A percentile compares a stretch with the other conserved stretches of the same genome.
Conservation (phyloP, 2,113 vertebrate species). For the Oreotrochilus melanogaster region DNA sequence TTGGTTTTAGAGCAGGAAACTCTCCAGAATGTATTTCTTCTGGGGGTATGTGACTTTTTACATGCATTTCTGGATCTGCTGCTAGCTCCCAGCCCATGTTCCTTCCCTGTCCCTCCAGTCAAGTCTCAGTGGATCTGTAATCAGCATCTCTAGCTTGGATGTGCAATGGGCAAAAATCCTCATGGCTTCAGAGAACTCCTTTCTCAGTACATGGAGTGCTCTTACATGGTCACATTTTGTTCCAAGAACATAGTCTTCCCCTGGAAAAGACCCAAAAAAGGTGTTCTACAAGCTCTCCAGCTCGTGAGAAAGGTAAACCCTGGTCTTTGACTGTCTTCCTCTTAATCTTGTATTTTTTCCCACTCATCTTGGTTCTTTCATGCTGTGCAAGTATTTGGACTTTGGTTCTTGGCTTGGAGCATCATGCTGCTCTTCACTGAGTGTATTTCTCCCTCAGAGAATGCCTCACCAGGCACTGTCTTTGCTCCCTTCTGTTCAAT, state of each 20-base stretch:
- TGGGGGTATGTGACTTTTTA: neutral
- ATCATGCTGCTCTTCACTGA: neutral
- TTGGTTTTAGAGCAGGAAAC: slow-evolving; percentile 16
- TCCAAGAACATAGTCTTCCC: neutral
- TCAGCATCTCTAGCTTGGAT: neutral
- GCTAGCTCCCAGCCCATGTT: neutral
- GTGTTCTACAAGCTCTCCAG: neutral
- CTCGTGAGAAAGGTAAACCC: neutral
- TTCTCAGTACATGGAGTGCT: neutral
- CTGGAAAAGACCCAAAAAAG: neutral
- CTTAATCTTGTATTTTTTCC: neutral
- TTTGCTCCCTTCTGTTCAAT: neutral
- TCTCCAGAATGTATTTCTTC: neutral
- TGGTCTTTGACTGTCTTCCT: neutral
- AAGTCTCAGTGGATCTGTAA: neutral
- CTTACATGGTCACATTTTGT: neutral
- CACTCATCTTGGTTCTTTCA: neutral
- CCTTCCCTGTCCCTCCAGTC: neutral
- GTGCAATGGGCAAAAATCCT: neutral
- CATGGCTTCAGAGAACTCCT: neutral
- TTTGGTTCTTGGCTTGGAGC: neutral
- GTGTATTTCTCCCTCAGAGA: neutral
- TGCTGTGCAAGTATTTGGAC: slow-evolving; percentile 3
- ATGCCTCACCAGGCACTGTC: neutral
- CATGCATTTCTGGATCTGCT: neutral